A percentile compares a stretch with the other conserved stretches of the same genome.
phyloP scores from a whole-genome alignment of 23 tunicate species.

The Botrylloides violaceus region DNA sequence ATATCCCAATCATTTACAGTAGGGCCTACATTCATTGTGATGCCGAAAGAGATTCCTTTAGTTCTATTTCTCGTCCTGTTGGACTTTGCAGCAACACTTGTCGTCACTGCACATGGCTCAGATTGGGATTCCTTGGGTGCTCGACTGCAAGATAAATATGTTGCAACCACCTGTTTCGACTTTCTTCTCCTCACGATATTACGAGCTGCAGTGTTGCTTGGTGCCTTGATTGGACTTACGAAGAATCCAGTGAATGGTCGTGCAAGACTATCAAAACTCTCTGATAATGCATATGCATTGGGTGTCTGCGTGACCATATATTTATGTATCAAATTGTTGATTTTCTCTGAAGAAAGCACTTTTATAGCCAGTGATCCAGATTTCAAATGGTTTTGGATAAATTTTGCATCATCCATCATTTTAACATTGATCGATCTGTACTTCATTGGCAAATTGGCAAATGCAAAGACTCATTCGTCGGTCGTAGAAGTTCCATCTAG shows the following conservation, averaged over 20 bases:
- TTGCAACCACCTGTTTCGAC: constrained; percentile 41
- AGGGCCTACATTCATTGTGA: neutral
- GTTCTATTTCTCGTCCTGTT: neutral
- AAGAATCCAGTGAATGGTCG: constrained; percentile 36
- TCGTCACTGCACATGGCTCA: constrained; percentile 28
- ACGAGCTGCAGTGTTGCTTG: constrained; percentile 25
- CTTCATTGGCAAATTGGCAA: constrained; percentile 4
- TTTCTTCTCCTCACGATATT: constrained; percentile 25
- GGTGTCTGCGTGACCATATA: constrained; percentile 23
- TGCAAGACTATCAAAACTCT: neutral
- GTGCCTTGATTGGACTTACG: constrained; percentile 36
- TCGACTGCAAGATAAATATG: constrained; percentile 21
- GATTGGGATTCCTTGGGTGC: constrained; percentile 29
- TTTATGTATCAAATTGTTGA: constrained; percentile 34
- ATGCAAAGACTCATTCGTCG: neutral
- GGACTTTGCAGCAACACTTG: constrained; percentile 24
- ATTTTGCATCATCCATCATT: constrained; percentile 39
- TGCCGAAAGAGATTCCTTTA: neutral
- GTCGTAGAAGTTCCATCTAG: neutral
- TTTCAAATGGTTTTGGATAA: constrained; percentile 45
- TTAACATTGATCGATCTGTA: constrained; percentile 10
- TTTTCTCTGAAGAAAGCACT: constrained; percentile 29
- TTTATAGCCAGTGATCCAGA: constrained; percentile 20
- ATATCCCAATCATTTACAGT: too few relatives aligned
- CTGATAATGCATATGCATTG: neutral